phyloP scores from a whole-genome alignment of 2,797 vertebrate species.

The Pteronotus mesoamericanus region DNA sequence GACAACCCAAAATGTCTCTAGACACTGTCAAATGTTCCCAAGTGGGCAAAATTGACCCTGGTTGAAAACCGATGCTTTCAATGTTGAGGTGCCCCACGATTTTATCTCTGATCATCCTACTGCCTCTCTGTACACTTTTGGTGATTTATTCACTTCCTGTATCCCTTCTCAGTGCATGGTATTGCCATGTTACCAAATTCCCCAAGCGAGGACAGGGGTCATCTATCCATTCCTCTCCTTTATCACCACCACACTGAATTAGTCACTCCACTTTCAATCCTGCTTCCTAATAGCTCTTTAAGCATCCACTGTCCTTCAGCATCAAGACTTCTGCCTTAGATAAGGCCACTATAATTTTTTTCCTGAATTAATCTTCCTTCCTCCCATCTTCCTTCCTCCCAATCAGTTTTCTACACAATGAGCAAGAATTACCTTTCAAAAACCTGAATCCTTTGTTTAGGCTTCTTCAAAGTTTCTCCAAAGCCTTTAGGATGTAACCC shows the following conservation, averaged over 20 bases:
- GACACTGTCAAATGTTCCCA: neutral
- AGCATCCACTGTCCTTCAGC: neutral
- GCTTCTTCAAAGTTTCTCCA: neutral
- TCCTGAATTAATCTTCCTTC: neutral
- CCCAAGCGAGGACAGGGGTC: neutral
- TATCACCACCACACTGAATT: neutral
- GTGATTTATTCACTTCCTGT: neutral
- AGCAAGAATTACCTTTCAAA: conserved; percentile 21
- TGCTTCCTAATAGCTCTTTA: neutral
- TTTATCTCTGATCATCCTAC: neutral
- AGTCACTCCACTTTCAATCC: neutral
- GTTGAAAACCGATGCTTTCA: neutral
- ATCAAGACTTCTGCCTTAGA: neutral
- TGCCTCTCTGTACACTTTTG: neutral
- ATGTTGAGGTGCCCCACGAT: neutral
- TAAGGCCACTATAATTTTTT: neutral
- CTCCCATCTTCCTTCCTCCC: neutral
- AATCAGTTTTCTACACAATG: neutral
- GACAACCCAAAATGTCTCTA: neutral
- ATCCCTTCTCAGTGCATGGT: neutral
- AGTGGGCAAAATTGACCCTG: neutral
- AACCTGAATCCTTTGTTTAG: neutral
- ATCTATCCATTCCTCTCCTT: neutral
- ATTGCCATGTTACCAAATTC: neutral
- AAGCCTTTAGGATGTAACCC: neutral